phyloP scores from a whole-genome alignment of 2,888 invertebrate species.

The Aphrophora alni region DNA sequence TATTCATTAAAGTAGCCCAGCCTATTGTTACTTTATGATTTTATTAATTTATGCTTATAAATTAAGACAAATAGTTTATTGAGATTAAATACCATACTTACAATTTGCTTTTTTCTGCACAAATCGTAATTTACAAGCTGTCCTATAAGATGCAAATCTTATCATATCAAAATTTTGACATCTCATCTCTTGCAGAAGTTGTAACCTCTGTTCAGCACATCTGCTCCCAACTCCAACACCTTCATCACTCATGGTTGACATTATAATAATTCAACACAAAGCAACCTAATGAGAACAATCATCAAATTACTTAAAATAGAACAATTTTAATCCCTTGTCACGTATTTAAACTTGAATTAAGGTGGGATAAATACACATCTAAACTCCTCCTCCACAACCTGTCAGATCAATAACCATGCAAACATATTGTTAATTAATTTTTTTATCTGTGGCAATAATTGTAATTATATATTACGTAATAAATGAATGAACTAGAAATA shows the following conservation, averaged over 20 bases:
- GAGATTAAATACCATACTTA: too few relatives aligned
- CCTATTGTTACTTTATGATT: too few relatives aligned
- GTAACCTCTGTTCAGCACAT: constrained; percentile 61
- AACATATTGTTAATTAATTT: neutral
- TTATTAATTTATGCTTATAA: too few relatives aligned
- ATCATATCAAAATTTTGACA: constrained; percentile 95
- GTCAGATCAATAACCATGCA: neutral
- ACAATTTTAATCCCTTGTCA: neutral
- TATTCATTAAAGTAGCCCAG: too few relatives aligned
- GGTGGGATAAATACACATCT: neutral
- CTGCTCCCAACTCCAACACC: constrained; percentile 22
- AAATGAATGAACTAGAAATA: neutral
- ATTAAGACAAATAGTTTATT: too few relatives aligned
- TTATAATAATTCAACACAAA: neutral
- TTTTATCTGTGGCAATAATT: neutral
- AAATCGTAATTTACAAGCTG: constrained; percentile 95
- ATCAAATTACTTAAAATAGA: neutral
- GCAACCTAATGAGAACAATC: neutral
- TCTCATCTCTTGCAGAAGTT: constrained; percentile 83
- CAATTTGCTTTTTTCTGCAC: constrained; percentile 97
- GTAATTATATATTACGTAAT: neutral
- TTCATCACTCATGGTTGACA: constrained; percentile 31
- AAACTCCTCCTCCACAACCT: neutral
- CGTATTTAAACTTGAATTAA: neutral
- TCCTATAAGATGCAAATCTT: constrained; percentile 96